phyloP scores from a whole-genome alignment of 2,797 vertebrate genomes.

The Sternotherus odoratus region DNA sequence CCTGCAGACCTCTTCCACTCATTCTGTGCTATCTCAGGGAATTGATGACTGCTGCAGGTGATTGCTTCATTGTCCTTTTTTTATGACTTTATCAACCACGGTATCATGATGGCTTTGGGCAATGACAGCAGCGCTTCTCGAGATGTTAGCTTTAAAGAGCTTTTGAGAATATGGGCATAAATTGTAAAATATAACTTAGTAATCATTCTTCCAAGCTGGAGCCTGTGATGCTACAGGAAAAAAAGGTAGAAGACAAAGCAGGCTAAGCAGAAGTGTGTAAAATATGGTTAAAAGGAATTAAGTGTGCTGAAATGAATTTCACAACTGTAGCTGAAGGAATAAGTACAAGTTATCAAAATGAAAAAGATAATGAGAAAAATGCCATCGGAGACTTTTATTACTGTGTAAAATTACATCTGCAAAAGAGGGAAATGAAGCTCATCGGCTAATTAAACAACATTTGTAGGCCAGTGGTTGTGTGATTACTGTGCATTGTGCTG shows the following conservation, averaged over 20 bases:
- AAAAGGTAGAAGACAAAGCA: background rate
- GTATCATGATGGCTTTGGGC: slow-evolving; percentile 35
- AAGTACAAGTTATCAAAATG: slow-evolving; percentile 36
- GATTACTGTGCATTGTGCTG: background rate
- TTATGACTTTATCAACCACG: slow-evolving; percentile 31
- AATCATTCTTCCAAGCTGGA: background rate
- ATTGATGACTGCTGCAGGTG: slow-evolving; percentile 31
- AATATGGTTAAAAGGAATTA: slow-evolving; percentile 22
- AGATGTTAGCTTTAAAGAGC: slow-evolving; percentile 30
- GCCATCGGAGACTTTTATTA: slow-evolving; percentile 8
- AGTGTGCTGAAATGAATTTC: slow-evolving; percentile 41
- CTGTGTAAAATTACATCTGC: slow-evolving; percentile 11
- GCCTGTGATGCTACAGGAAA: background rate
- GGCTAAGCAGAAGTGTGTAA: slow-evolving; percentile 24
- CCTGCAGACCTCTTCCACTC: slow-evolving; percentile 7
- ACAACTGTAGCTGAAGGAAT: slow-evolving; percentile 27
- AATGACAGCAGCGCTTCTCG: slow-evolving; percentile 27
- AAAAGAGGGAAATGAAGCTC: slow-evolving; percentile 21
- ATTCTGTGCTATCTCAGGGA: slow-evolving; percentile 13
- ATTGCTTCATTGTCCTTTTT: slow-evolving; percentile 34
- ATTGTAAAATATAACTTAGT: slow-evolving; percentile 15
- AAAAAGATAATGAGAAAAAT: slow-evolving; percentile 42
- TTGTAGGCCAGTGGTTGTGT: background rate
- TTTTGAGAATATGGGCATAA: slow-evolving; percentile 24
- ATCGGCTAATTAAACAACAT: slow-evolving; percentile 42